A percentile compares a stretch with the other conserved stretches of the same genome.
Conservation (phyloP, 2,113 vertebrate species). For the Oplegnathus fasciatus region DNA sequence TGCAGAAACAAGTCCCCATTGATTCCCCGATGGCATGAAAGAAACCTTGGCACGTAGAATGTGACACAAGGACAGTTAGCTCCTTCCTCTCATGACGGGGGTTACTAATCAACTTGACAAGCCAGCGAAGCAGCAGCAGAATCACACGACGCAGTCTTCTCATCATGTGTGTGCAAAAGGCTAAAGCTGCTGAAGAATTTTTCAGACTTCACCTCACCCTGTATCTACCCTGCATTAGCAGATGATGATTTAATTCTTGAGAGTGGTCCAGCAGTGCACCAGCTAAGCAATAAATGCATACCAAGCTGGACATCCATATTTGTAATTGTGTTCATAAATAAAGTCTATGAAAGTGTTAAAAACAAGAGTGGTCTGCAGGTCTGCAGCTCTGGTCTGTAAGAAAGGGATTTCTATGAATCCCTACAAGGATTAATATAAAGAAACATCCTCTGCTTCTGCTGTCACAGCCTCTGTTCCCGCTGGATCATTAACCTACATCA, state of each 20-base stretch:
- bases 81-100: conserved; percentile 49
- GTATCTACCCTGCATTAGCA: background rate
- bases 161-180: conserved; percentile 18
- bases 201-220: conserved; percentile 34
- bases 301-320: background rate
- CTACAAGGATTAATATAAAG: background rate
- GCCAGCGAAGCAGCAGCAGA: conserved; percentile 26
- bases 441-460: background rate
- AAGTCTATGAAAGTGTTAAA: background rate
- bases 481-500: conserved; percentile 44
- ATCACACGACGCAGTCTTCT: conserved; percentile 26
- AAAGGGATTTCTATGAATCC: background rate
- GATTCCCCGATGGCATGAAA: conserved; percentile 60
- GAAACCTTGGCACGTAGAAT: conserved; percentile 49
- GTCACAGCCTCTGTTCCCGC: background rate
- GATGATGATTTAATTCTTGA: conserved; percentile 13
- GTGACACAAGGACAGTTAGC: conserved; percentile 58
- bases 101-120: conserved; percentile 66
- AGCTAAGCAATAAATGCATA: conserved; percentile 1
- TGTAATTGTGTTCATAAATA: background rate
- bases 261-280: conserved; percentile 5
- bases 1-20: conserved; percentile 61
- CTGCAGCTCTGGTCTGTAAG: too few species aligned
- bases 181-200: conserved; percentile 19
- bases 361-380: background rate